Conservation (phyloP, 1,140 invertebrate genomes). For the Zaprionus africanus region DNA sequence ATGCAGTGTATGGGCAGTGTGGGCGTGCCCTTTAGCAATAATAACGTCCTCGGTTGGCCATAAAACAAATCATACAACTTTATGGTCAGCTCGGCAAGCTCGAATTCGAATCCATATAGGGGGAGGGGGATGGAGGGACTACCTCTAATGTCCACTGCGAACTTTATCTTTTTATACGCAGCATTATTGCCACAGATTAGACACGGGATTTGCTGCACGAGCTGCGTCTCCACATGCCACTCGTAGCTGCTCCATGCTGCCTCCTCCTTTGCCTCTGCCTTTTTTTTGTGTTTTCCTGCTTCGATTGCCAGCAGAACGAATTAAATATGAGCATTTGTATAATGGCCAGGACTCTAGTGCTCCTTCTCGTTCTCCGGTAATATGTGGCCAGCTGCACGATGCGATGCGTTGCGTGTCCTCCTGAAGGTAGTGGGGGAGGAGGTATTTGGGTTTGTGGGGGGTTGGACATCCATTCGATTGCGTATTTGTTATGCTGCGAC, state of each 20-base stretch:
- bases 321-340: slow-evolving; percentile 83
- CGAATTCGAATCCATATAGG: not conserved
- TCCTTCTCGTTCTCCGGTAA: slow-evolving; percentile 33
- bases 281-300: slow-evolving; percentile 44
- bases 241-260: slow-evolving; percentile 17
- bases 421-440: not conserved
- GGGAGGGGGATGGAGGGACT: not conserved
- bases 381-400: slow-evolving; percentile 37
- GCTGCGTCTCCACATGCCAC: not conserved
- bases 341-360: slow-evolving; percentile 55
- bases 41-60: slow-evolving; percentile 79
- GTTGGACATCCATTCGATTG: slow-evolving; percentile 18
- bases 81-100: slow-evolving; percentile 70
- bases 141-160: slow-evolving; percentile 67
- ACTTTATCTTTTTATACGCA: slow-evolving; percentile 82
- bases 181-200: slow-evolving; percentile 83
- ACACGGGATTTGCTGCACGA: slow-evolving; percentile 72
- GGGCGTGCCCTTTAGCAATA: slow-evolving; percentile 81
- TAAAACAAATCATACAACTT: slow-evolving; percentile 84
- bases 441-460: not conserved
- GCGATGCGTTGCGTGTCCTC: not conserved
- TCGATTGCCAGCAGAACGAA: slow-evolving; percentile 81
- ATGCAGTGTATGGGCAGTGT: slow-evolving; percentile 1
- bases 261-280: slow-evolving; percentile 14
- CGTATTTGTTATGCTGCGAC: slow-evolving; percentile 51